phyloP scores from a whole-genome alignment of 1,140 invertebrate genomes.

The Drosophila parvula region DNA sequence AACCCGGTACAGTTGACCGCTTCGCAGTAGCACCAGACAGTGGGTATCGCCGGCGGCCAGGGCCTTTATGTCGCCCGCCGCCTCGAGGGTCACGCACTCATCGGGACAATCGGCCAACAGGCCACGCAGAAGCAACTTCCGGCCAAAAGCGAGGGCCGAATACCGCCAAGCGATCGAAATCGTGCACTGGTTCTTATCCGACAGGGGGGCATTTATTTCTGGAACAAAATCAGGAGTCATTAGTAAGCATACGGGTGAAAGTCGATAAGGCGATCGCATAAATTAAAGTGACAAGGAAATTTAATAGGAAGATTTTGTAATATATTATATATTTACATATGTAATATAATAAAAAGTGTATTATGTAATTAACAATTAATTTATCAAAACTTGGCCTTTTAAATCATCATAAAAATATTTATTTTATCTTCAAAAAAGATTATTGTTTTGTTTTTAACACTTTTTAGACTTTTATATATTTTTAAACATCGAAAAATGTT shows the following conservation, averaged over 20 bases:
- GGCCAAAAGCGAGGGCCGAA: slow-evolving; percentile 54
- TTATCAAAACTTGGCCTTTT: no score
- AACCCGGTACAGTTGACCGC: slow-evolving; percentile 66
- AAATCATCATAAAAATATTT: no score
- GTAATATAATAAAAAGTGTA: not conserved
- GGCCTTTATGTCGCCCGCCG: slow-evolving; percentile 38
- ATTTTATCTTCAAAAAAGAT: no score
- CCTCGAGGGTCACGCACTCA: slow-evolving; percentile 47
- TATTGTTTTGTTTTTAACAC: not conserved
- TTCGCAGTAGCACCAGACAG: slow-evolving; percentile 68
- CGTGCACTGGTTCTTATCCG: slow-evolving; percentile 24
- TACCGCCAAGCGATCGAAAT: slow-evolving; percentile 72
- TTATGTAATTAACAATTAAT: no score
- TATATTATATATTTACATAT: no score
- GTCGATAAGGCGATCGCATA: not conserved
- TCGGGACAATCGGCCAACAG: slow-evolving; percentile 35
- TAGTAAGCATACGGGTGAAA: slow-evolving; percentile 27
- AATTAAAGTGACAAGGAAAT: no score
- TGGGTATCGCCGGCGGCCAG: slow-evolving; percentile 59
- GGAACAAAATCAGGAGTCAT: slow-evolving; percentile 52
- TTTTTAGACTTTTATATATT: not conserved
- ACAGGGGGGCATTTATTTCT: slow-evolving; percentile 45
- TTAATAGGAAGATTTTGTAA: not conserved
- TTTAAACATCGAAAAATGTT: no score
- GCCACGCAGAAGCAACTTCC: slow-evolving; percentile 51